These are phyloP conservation scores for Pipa parva DNA, from an alignment of 2,113 vertebrate genomes.

Conservation along the genomic window DNA sequence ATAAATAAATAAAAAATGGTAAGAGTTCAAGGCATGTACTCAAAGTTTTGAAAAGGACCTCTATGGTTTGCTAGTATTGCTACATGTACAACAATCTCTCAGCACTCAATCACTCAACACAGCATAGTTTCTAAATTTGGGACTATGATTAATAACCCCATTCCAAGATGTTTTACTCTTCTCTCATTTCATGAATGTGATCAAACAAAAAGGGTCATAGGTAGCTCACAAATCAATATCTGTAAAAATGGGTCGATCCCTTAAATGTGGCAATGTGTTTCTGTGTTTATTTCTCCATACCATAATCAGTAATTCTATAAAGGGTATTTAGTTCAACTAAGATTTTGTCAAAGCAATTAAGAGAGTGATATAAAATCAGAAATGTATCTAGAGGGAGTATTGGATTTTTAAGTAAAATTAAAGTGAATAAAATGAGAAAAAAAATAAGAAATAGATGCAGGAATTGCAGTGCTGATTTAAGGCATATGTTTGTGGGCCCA, in stretches of 20 bases:
- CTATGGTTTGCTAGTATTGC: constrained; percentile 16
- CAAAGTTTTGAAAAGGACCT: constrained; percentile 43
- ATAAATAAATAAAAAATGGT: no score
- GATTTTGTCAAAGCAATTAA: constrained; percentile 61
- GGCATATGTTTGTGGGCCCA: constrained; percentile 54
- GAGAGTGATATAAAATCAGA: constrained; percentile 47
- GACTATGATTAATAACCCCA: constrained; percentile 56
- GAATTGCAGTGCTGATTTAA: constrained; percentile 71
- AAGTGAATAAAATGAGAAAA: constrained; percentile 47
- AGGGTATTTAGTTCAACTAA: constrained; percentile 54
- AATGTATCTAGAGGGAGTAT: constrained; percentile 51
- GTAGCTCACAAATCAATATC: constrained; percentile 52
- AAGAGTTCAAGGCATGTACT: constrained; percentile 31
- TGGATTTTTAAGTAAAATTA: neutral
- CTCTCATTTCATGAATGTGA: constrained; percentile 55
- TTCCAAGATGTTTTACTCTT: constrained; percentile 55
- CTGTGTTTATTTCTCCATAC: constrained; percentile 40
- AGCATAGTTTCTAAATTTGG: constrained; percentile 57
- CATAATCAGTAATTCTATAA: constrained; percentile 64
- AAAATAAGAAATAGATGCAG: constrained; percentile 46
- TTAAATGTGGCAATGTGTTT: no score
- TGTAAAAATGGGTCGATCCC: constrained; percentile 45
- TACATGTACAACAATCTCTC: constrained; percentile 45
- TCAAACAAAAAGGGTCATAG: constrained; percentile 47
- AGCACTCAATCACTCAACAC: constrained; percentile 51